A percentile compares a stretch with the other conserved stretches of the same genome.
These are phyloP conservation scores for Geococcyx californianus DNA, from an alignment of 2,113 vertebrate genomes.

Conservation along the genomic window DNA sequence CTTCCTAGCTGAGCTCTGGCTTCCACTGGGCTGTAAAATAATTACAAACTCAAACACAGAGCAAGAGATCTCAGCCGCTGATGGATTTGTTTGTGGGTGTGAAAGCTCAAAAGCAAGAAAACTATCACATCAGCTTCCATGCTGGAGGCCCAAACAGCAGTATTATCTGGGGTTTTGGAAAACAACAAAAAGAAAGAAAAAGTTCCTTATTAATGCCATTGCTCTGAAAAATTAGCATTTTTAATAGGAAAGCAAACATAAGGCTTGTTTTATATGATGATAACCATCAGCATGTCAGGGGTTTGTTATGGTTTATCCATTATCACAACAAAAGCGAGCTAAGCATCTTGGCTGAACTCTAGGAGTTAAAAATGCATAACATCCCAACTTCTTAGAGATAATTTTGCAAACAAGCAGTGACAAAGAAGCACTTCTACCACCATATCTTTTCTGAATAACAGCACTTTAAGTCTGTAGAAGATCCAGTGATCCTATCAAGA, in stretches of 20 bases:
- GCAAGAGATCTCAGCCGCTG: background rate
- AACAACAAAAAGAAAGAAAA: background rate
- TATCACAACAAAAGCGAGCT: background rate
- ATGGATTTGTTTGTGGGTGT: background rate
- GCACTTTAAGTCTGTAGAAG: background rate
- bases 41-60: background rate
- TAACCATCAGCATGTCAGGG: background rate
- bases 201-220: background rate
- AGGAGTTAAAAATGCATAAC: slow-evolving; percentile 12
- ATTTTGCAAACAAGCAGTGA: background rate
- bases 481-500: background rate
- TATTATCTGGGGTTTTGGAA: background rate
- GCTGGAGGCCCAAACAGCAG: background rate
- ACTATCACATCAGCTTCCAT: background rate
- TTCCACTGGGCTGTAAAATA: background rate
- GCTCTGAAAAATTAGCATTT: background rate
- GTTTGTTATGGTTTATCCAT: background rate
- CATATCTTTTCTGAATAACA: background rate
- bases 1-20: background rate
- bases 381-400: background rate
- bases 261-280: background rate
- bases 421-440: background rate
- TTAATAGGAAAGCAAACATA: background rate
- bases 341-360: background rate
- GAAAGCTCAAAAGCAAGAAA: background rate